phyloP scores from a whole-genome alignment of 2,113 vertebrate genomes.

The Myodes glareolus region DNA sequence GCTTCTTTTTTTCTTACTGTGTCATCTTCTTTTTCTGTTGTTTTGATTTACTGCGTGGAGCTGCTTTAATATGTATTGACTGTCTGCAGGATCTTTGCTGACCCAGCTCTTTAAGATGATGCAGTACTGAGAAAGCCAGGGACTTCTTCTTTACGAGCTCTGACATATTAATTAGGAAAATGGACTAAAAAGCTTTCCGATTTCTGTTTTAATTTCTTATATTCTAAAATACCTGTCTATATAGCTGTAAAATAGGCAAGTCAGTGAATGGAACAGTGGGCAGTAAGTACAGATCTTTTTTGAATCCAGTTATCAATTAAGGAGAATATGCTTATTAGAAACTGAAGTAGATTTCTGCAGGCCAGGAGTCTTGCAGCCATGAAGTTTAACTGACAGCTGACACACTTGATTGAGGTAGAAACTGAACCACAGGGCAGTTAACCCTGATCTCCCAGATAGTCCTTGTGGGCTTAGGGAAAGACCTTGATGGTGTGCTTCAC shows the following conservation, averaged over 20 bases:
- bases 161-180: slow-evolving; percentile 98
- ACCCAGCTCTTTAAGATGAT: slow-evolving; percentile 89
- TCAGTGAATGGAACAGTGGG: slow-evolving; percentile 72
- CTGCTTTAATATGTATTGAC: slow-evolving; percentile 93
- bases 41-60: slow-evolving; percentile 87
- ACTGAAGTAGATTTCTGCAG: neutral
- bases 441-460: neutral
- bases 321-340: slow-evolving; percentile 31
- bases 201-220: slow-evolving; percentile 92
- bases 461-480: neutral
- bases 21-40: slow-evolving; percentile 68
- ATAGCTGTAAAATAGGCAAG: slow-evolving; percentile 74
- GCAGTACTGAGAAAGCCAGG: slow-evolving; percentile 89
- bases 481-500: neutral
- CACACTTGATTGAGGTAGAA: neutral
- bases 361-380: neutral
- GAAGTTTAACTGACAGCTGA: neutral
- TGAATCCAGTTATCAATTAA: slow-evolving; percentile 74
- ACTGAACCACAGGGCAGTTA: neutral
- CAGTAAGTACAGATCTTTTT: slow-evolving; percentile 68
- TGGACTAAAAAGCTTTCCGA: slow-evolving; percentile 92
- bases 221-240: slow-evolving; percentile 89
- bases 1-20: slow-evolving; percentile 61
- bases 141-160: slow-evolving; percentile 93
- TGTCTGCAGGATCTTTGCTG: slow-evolving; percentile 89